Conservation (phyloP, 2,113 vertebrate genomes). For the Ginglymostoma cirratum region DNA sequence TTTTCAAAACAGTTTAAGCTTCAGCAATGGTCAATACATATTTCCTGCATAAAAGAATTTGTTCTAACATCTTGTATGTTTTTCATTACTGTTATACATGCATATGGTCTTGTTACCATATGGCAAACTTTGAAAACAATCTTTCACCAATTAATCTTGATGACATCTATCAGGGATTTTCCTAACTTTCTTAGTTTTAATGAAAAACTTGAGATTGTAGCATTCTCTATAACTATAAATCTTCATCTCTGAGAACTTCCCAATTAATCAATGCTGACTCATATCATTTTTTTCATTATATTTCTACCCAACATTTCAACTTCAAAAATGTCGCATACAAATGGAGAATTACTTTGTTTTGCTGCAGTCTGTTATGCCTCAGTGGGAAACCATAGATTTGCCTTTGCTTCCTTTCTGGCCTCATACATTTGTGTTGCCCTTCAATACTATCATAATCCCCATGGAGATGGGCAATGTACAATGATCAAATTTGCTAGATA, state of each 20-base stretch:
- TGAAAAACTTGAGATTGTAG: not conserved
- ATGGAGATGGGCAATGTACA: not conserved
- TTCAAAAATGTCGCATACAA: not conserved
- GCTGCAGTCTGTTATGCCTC: not conserved
- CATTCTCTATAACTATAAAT: not conserved
- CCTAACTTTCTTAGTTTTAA: not conserved
- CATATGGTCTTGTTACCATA: not conserved
- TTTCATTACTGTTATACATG: not conserved
- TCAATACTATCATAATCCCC: not conserved
- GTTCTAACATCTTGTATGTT: not conserved
- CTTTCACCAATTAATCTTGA: not conserved
- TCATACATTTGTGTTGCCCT: not conserved
- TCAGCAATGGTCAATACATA: not conserved
- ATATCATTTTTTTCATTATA: not conserved
- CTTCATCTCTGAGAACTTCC: not conserved
- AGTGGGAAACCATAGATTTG: not conserved
- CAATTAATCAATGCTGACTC: not conserved
- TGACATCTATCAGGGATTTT: not conserved
- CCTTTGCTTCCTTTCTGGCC: not conserved
- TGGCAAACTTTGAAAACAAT: not conserved
- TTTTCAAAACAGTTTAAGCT: not conserved
- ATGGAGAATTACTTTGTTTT: not conserved
- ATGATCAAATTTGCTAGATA: not conserved
- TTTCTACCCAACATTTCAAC: not conserved
- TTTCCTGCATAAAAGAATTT: not conserved